phyloP scores from a whole-genome alignment of 2,797 vertebrate species.

The Mergus octosetaceus region DNA sequence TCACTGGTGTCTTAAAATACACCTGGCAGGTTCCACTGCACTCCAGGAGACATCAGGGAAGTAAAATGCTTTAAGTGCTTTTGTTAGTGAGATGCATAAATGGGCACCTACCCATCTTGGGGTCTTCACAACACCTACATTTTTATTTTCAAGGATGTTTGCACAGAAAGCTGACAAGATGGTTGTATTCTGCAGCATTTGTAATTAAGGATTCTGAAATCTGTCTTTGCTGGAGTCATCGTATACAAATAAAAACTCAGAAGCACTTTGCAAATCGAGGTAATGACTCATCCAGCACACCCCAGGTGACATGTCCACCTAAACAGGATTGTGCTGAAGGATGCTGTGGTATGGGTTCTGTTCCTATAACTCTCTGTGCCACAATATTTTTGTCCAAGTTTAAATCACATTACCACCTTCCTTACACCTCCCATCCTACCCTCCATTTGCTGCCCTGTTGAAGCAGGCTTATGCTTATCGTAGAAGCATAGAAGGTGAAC shows the following conservation, averaged over 20 bases:
- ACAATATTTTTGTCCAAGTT: not conserved
- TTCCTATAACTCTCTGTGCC: not conserved
- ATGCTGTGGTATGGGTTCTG: not conserved
- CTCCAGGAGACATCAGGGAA: not conserved
- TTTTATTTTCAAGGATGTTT: not conserved
- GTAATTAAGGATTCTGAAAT: not conserved
- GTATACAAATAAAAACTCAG: not conserved
- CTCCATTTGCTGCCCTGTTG: not conserved
- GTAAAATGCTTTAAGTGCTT: not conserved
- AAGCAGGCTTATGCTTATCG: not conserved
- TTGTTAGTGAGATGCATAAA: not conserved
- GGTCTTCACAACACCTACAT: not conserved
- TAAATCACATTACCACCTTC: not conserved
- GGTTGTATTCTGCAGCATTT: not conserved
- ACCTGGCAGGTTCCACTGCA: not conserved
- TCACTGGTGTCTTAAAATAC: not conserved
- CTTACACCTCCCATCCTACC: not conserved
- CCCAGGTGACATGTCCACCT: not conserved
- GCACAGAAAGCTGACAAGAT: not conserved
- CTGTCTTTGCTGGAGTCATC: not conserved
- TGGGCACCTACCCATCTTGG: not conserved
- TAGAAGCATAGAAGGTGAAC: no score
- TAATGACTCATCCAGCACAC: not conserved
- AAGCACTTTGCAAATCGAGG: not conserved
- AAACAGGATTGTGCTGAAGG: not conserved